phyloP scores from a whole-genome alignment of 2,797 vertebrate species.

The Melanotaenia boesemani region DNA sequence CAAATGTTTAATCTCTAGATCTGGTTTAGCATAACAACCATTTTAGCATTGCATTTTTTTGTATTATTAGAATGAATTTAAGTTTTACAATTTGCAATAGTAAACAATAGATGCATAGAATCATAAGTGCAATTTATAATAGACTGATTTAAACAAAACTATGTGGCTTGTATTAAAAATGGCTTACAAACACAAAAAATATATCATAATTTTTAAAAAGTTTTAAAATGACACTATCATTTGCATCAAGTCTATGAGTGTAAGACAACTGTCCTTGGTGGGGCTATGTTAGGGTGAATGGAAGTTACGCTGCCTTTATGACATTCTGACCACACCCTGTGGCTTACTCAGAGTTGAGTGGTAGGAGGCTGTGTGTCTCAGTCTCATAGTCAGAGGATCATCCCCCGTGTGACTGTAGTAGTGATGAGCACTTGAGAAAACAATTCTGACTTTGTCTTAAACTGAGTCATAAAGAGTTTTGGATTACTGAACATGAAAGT shows the following conservation, averaged over 20 bases:
- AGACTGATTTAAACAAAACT: background rate
- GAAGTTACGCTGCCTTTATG: conserved; percentile 60
- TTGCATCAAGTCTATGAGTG: background rate
- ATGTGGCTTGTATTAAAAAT: background rate
- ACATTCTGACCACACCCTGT: conserved; percentile 44
- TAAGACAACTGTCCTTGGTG: too few species aligned
- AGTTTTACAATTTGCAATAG: background rate
- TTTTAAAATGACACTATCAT: background rate
- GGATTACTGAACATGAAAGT: too few species aligned
- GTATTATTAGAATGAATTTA: background rate
- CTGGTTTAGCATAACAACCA: background rate
- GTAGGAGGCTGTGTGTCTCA: conserved; percentile 3
- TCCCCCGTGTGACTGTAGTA: background rate
- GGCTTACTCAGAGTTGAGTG: conserved; percentile 55
- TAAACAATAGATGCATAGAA: background rate
- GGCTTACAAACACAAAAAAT: background rate
- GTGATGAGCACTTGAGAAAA: background rate
- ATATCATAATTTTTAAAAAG: background rate
- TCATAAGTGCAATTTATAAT: background rate
- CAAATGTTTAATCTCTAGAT: conserved; percentile 15
- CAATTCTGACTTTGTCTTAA: background rate
- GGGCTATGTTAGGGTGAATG: conserved; percentile 33
- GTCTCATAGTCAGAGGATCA: conserved; percentile 1
- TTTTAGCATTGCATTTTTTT: background rate
- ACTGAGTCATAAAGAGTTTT: background rate